phyloP scores from a whole-genome alignment of 2,888 invertebrate species.

The Ophion ellenae region DNA sequence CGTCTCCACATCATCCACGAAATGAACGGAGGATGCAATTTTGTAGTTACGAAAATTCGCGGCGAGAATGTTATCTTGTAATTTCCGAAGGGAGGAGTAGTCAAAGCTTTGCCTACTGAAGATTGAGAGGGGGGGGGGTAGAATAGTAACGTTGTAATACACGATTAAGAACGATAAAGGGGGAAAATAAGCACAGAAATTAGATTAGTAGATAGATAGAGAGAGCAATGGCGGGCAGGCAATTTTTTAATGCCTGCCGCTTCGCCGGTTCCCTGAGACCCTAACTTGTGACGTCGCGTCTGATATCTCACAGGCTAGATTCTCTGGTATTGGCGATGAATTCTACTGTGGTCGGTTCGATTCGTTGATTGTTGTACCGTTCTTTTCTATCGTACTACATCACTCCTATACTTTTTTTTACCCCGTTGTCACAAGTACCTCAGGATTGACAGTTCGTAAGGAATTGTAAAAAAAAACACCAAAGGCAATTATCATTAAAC shows the following conservation, averaged over 20 bases:
- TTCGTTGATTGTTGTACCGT: constrained; percentile 27
- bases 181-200: constrained; percentile 44
- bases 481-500: too few species aligned
- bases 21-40: not conserved
- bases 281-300: constrained; percentile 89
- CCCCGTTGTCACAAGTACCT: not conserved
- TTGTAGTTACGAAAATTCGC: too few species aligned
- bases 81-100: too few species aligned
- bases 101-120: not conserved
- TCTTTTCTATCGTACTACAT: not conserved
- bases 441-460: not conserved
- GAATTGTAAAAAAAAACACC: not conserved
- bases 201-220: constrained; percentile 60
- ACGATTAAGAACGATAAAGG: constrained; percentile 19
- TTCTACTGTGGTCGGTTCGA: constrained; percentile 81
- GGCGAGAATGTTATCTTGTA: too few species aligned
- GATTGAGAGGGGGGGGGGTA: constrained; percentile 2
- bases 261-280: constrained; percentile 91
- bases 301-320: constrained; percentile 89
- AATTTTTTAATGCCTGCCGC: constrained; percentile 83
- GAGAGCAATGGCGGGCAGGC: constrained; percentile 81
- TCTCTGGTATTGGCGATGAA: constrained; percentile 89
- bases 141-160: not conserved
- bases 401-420: not conserved
- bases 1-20: not conserved